Evolutionary conservation across 1,140 invertebrate species (phyloP), one percentile per base, ranked within the genome.

Genomic region (Oncopodura yosiiana): DNA sequence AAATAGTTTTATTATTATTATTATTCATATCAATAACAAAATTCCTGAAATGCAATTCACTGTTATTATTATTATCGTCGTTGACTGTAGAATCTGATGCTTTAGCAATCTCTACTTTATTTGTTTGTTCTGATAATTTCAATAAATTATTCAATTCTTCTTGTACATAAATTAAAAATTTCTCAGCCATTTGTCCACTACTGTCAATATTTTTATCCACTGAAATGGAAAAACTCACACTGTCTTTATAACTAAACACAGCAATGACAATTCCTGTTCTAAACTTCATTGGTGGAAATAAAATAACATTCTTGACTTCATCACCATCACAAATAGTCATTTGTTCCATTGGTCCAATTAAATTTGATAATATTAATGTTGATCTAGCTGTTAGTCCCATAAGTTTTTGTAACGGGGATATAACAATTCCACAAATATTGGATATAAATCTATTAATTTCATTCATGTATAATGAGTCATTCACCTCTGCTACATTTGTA

Each of bases 251-350:
- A 42, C 58, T 60, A 21, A 60, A 41, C 14, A 60, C 18, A 11
- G 52, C 58, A 2, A 60, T 38, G 18, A 49, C 53, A 27, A 60
- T 44, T 3, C 29, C 58, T 2, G 58, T 60, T 36, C 53, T 38
- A 27, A 45, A 60, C 38, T 60, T 55, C 27, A 53, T 44, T 18
- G 58, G 58, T 14, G 58, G 52, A 34, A 55, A 60, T 18, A 60
- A 38, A n/a, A 60, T 37, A 3, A 60, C n/a, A 30, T 41, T 55
- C 8, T 30, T 55, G 18, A 60, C 53, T 38, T 41, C 41, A n/a
- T 60, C 45, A 6, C 58, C 58, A n/a, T 42, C 51, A 27, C 49
- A 60, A 24, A 60, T 23, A n/a, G 34, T 39, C 21, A 60, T 49
- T 32, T 27, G 32, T n/a, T 51, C 42, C 5, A 24, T 32, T 6